Evolutionary conservation across 1,140 invertebrate species (phyloP).

Genomic region (Drosophila eugracilis): DNA sequence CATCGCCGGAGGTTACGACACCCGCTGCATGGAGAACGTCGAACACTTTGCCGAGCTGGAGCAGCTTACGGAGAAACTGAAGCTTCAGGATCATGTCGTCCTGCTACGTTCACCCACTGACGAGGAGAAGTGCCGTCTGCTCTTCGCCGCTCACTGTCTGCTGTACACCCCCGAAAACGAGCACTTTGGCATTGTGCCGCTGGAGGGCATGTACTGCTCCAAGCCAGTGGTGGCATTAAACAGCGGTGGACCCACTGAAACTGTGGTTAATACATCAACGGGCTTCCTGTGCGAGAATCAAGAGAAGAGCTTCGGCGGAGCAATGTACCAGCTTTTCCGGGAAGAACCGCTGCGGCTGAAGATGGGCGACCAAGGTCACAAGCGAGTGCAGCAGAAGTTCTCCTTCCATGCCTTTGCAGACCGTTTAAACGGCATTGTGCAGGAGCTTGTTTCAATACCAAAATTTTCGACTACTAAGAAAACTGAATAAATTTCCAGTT

Average conservation of each 20-base stretch:
- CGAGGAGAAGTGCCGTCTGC: conserved; percentile 91
- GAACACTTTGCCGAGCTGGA: conserved; percentile 93
- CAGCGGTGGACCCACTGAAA: conserved; percentile 98
- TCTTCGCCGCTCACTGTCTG: conserved; percentile 91
- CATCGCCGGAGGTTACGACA: conserved; percentile 99
- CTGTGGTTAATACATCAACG: conserved; percentile 93
- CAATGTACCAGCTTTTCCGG: conserved; percentile 90
- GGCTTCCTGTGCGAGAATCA: conserved; percentile 93
- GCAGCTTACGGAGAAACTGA: conserved; percentile 85
- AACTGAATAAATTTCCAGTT: conserved; percentile 46
- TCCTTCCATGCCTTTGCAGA: conserved; percentile 92
- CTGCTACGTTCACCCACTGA: conserved; percentile 95
- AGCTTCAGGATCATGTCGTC: conserved; percentile 91
- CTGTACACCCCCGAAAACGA: conserved; percentile 98
- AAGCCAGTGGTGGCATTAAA: conserved; percentile 98
- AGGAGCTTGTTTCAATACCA: conserved; percentile 50
- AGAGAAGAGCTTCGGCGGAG: conserved; percentile 90
- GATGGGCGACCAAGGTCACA: conserved; percentile 90
- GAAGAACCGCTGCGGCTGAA: conserved; percentile 86
- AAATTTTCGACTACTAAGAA: conserved; percentile 36
- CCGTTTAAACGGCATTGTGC: conserved; percentile 88
- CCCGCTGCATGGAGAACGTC: conserved; percentile 94
- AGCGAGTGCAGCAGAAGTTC: conserved; percentile 91
- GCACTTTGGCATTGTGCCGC: conserved; percentile 99
- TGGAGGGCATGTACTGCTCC: conserved; percentile 98